Percentiles rank a stretch among this genome's conserved stretches.
Evolutionary conservation across 2,113 vertebrate species (phyloP).

Genomic region (Emydura subglobosa): DNA sequence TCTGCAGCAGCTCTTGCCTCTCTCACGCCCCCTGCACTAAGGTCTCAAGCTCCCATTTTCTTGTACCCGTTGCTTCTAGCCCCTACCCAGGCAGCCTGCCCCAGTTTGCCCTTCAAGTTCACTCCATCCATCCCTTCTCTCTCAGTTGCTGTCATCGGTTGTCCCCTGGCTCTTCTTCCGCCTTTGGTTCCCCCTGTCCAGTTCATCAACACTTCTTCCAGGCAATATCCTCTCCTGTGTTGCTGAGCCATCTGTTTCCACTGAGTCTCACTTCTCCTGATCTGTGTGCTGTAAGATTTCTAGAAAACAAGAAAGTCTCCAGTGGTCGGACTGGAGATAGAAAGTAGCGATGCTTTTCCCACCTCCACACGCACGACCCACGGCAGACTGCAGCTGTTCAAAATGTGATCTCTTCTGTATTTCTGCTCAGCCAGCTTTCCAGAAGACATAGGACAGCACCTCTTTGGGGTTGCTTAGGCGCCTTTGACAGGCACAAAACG

Average conservation of each 20-base stretch:
- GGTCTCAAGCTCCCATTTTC: neutral
- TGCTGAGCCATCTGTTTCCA: neutral
- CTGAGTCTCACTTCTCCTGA: neutral
- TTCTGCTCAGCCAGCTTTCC: neutral
- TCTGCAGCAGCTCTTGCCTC: neutral
- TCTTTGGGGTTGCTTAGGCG: no score
- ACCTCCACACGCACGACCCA: neutral
- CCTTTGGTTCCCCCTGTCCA: no score
- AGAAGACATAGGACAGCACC: neutral
- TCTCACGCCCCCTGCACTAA: neutral
- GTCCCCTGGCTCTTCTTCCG: no score
- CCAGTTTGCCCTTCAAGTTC: neutral
- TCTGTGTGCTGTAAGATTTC: neutral
- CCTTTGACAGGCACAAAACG: neutral
- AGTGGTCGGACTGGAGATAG: no score
- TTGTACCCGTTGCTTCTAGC: neutral
- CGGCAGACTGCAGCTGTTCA: neutral
- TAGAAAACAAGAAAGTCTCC: neutral
- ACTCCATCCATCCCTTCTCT: neutral
- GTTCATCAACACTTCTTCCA: neutral
- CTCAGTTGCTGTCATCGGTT: neutral
- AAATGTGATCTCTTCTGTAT: neutral
- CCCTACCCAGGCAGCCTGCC: neutral
- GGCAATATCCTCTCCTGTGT: neutral
- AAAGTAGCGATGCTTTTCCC: neutral